A percentile compares a stretch with the other conserved stretches of the same genome.
These are phyloP conservation scores for Limenitis camilla DNA, from an alignment of 2,888 invertebrate species.

Conservation along the genomic window DNA sequence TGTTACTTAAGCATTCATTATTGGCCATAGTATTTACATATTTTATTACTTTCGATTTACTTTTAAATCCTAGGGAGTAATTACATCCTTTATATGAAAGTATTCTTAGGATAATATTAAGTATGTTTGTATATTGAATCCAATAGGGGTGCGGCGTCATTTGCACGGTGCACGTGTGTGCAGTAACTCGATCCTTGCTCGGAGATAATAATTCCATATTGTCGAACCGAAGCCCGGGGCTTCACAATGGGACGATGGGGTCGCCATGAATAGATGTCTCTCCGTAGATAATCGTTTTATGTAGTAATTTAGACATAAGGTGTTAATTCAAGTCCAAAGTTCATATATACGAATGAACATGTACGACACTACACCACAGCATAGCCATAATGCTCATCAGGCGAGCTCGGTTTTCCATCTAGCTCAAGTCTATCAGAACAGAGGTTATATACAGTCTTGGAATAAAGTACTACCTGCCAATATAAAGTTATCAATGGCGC, in stretches of 20 bases:
- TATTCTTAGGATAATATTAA: neutral
- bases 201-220: constrained; percentile 49
- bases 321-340: constrained; percentile 16
- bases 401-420: no score
- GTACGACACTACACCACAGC: no score
- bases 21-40: no score
- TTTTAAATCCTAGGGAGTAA: neutral
- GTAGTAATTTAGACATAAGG: constrained; percentile 20
- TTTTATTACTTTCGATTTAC: neutral
- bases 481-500: no score
- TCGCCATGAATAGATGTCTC: constrained; percentile 32
- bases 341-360: neutral
- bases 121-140: neutral
- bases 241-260: constrained; percentile 28
- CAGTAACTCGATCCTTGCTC: constrained; percentile 44
- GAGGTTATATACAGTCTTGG: no score
- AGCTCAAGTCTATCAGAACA: no score
- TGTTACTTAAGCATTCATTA: no score
- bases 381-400: no score
- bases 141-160: constrained; percentile 26
- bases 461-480: no score
- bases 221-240: constrained; percentile 30
- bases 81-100: neutral
- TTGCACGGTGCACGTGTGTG: constrained; percentile 44
- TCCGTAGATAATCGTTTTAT: constrained; percentile 20